phyloP scores from a whole-genome alignment of 2,113 vertebrate species.

The Zosterops japonicus region DNA sequence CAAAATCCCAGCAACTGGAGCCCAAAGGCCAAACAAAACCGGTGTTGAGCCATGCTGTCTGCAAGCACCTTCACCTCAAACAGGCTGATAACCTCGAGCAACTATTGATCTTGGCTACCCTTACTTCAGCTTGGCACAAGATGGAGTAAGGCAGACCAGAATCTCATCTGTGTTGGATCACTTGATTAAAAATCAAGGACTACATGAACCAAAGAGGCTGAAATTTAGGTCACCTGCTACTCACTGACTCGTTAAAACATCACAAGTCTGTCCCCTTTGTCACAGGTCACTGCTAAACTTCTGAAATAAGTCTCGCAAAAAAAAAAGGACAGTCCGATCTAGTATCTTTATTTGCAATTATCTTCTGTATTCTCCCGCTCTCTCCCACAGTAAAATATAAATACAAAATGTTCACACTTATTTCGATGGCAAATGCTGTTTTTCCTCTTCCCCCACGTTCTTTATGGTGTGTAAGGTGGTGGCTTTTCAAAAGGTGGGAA shows the following conservation, averaged over 20 bases:
- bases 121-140: slow-evolving; percentile 26
- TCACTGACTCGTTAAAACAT: neutral
- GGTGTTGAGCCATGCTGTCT: accelerated
- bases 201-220: neutral
- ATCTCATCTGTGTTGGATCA: neutral
- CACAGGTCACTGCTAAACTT: neutral
- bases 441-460: neutral
- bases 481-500: slow-evolving; percentile 96
- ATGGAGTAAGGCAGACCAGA: slow-evolving; percentile 20
- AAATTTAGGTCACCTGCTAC: neutral
- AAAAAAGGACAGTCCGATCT: neutral
- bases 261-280: neutral
- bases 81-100: neutral
- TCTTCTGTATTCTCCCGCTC: neutral
- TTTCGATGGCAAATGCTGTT: slow-evolving; percentile 9
- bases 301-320: neutral
- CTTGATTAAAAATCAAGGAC: slow-evolving; percentile 30
- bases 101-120: neutral
- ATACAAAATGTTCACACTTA: slow-evolving; percentile 72
- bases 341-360: neutral
- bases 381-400: slow-evolving; percentile 68
- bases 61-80: neutral
- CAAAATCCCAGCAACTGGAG: neutral
- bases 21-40: neutral
- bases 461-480: slow-evolving; percentile 93